These are phyloP conservation scores for Drosophila stalkeri DNA, from an alignment of 2,888 invertebrate genomes.

Conservation along the genomic window DNA sequence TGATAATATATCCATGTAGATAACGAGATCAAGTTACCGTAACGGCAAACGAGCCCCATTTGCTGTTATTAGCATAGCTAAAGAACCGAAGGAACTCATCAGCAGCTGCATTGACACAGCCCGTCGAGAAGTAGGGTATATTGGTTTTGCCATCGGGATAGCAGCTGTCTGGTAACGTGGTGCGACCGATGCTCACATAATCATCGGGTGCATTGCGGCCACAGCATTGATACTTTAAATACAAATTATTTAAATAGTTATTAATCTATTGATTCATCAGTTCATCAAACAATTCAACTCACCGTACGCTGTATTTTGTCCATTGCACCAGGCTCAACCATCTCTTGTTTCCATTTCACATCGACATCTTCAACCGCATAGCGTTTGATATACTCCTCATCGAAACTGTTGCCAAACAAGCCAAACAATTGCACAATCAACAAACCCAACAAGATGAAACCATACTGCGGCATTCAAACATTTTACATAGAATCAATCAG, in stretches of 20 bases:
- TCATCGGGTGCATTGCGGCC: slow-evolving; percentile 80
- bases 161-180: slow-evolving; percentile 65
- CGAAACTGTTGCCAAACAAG: slow-evolving; percentile 87
- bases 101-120: slow-evolving; percentile 66
- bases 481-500: slow-evolving; percentile 19
- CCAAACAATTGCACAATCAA: slow-evolving; percentile 90
- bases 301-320: slow-evolving; percentile 75
- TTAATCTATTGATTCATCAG: neutral
- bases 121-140: slow-evolving; percentile 42
- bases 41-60: slow-evolving; percentile 66
- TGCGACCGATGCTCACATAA: slow-evolving; percentile 59
- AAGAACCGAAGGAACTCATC: slow-evolving; percentile 51
- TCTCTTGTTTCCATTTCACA: slow-evolving; percentile 84
- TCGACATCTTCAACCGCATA: slow-evolving; percentile 86
- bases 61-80: slow-evolving; percentile 58
- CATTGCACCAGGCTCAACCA: slow-evolving; percentile 70
- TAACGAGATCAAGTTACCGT: slow-evolving; percentile 52
- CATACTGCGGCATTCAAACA: slow-evolving; percentile 86
- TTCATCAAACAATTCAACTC: slow-evolving; percentile 15
- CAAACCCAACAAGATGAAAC: slow-evolving; percentile 89
- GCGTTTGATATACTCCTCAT: slow-evolving; percentile 86
- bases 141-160: slow-evolving; percentile 49
- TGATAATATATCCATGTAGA: neutral
- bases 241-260: neutral
- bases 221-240: slow-evolving; percentile 76